Base-by-base conservation (phyloP, 2,888 invertebrate genomes). In the Mythimna lalbum region DNA sequence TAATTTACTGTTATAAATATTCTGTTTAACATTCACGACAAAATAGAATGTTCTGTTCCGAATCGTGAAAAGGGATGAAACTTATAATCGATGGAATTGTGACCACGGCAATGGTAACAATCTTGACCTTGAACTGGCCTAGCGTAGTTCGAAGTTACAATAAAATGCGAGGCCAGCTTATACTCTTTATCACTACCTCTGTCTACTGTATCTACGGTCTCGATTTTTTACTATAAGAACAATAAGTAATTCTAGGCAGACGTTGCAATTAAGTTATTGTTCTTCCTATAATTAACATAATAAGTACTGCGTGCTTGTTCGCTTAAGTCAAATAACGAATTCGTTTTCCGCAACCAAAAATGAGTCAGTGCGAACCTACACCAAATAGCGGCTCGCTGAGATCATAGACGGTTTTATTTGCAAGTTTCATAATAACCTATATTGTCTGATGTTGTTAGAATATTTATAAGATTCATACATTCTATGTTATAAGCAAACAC, bases 311-410 rank as follows among this genome's bases (percentile, higher is more conserved):
- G 55, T 66, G 64, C 62, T 70, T 67, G 59, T 73, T 63, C 64
- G 56, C 39, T 70, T 52, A 63, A 69, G 23, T 70, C 71, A 77
- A 69, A 80, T 81, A 73, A 78, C 66, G 63, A 69, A 69, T 73
- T 77, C 66, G 73, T 83, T 85, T 87, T 85, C 82, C 79, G 82
- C 79, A 76, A 85, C 73, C 76, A 84, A 88, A 86, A 86, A 86
- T 89, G 87, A 89, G 81, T 89, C 88, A 89, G 76, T 78, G 65
- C 71, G 79, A 85, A 80, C 82, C 84, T 85, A 87, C 88, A 88
- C 86, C 86, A 86, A 91, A 93, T 92, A 90, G 90, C 90, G 78
- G 89, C 86, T 85, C 86, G 90, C 90, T 93, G 93, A 93, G 91
- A 90, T 93, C 93, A 93, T 92, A 89, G 88, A 86, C 89, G 79